Evolutionary conservation across 1,140 invertebrate species (phyloP).

Genomic region (Drosophila ogumai): DNA sequence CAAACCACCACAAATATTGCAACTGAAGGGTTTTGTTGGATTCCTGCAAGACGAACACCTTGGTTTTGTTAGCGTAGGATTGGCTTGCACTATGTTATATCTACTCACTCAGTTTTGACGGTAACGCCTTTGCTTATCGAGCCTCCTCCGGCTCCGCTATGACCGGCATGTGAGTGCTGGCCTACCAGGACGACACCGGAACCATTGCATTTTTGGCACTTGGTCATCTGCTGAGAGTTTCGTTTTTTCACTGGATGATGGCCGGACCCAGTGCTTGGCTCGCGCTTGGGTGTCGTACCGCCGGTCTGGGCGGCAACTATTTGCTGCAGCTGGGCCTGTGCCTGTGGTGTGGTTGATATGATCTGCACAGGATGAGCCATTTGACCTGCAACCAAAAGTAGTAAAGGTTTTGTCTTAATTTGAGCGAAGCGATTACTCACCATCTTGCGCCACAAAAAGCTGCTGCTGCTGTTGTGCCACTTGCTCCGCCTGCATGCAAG

Average conservation of each 20-base stretch:
- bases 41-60: slow-evolving; percentile 59
- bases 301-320: slow-evolving; percentile 74
- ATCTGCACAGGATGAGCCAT: slow-evolving; percentile 78
- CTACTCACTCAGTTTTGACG: slow-evolving; percentile 80
- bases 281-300: slow-evolving; percentile 68
- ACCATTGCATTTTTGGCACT: slow-evolving; percentile 94
- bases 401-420: not conserved
- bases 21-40: slow-evolving; percentile 91
- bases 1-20: slow-evolving; percentile 93
- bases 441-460: slow-evolving; percentile 88
- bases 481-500: slow-evolving; percentile 87
- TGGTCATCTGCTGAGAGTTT: slow-evolving; percentile 92
- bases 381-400: slow-evolving; percentile 48
- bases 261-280: slow-evolving; percentile 77
- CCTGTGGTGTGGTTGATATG: slow-evolving; percentile 78
- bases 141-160: slow-evolving; percentile 50
- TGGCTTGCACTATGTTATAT: slow-evolving; percentile 11
- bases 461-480: slow-evolving; percentile 83
- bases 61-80: slow-evolving; percentile 38
- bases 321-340: slow-evolving; percentile 74
- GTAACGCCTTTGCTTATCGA: slow-evolving; percentile 59
- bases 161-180: slow-evolving; percentile 52
- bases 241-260: slow-evolving; percentile 93
- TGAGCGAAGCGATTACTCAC: slow-evolving; percentile 67
- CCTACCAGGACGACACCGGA: slow-evolving; percentile 94